Base-by-base conservation (phyloP, 1,140 invertebrate species). In the Ylistrum balloti region DNA sequence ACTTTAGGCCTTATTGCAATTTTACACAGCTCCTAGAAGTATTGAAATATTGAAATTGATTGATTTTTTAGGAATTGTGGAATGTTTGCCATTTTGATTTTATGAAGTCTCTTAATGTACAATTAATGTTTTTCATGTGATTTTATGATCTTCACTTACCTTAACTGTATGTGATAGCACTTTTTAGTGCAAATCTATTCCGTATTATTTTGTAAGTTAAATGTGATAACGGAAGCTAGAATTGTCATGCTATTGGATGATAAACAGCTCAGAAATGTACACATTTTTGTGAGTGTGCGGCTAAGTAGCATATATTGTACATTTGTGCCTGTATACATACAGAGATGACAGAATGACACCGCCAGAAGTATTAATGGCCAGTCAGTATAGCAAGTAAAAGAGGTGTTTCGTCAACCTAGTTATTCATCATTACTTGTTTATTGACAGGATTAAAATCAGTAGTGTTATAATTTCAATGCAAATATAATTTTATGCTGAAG, bases 231-330 rank as follows among this genome's bases (percentile, higher is more conserved):
- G 22, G 11, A 3, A 74, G 56, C 17, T 28, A 5, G 56, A 28
- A 28, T 9, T 3, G 11, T 74, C n/a, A 74, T 74, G 56, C 56
- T 74, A 17, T 1, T 28, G 13, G 56, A 28, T 74, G 56, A 74
- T 74, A 74, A 74, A 74, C 22, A 74, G 22, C 22, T 74, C 28
- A 74, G 56, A 74, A 74, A 74, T 74, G 56, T 74, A 74, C n/a
- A 74, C 17, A 28, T 74, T 74, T 74, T 74, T 45, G 41, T 45
- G 41, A 45, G 56, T 2, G 56, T 9, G 22, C 13, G 17, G 56
- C 28, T 74, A 74, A 74, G 56, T 74, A 74, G 20, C n/a, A n/a
- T 74, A 11, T 20, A 74, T 9, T 74, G 56, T 74, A 74, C 22
- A 74, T 74, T 22, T n/a, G 56, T 74, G 56, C n/a, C n/a, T n/a